A percentile compares a stretch with the other conserved stretches of the same genome.
phyloP scores from a whole-genome alignment of 2,888 invertebrate species.

The Dicycla oo region DNA sequence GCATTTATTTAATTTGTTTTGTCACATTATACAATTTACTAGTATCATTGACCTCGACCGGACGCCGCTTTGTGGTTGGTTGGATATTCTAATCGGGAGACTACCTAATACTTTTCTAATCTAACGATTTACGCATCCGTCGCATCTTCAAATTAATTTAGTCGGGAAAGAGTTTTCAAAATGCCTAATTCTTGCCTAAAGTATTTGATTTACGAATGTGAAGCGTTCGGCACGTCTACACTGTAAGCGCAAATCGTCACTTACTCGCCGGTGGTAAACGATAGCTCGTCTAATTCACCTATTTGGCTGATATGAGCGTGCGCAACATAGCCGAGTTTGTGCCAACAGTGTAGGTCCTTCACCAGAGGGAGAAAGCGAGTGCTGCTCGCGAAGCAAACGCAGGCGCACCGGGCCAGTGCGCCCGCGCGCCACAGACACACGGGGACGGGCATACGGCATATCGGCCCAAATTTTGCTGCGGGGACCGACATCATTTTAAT shows the following conservation, averaged over 20 bases:
- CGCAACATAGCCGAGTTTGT: slow-evolving; percentile 66
- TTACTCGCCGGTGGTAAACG: slow-evolving; percentile 34
- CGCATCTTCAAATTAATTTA: slow-evolving; percentile 75
- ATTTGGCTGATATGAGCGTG: slow-evolving; percentile 49
- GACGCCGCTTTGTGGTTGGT: slow-evolving; percentile 83
- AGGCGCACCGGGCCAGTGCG: slow-evolving; percentile 76
- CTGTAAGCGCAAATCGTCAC: slow-evolving; percentile 75
- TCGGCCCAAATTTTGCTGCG: slow-evolving; percentile 74
- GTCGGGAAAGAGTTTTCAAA: slow-evolving; percentile 51
- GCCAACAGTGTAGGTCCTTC: slow-evolving; percentile 82
- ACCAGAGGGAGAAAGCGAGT: slow-evolving; percentile 86
- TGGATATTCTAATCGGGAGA: slow-evolving; percentile 39
- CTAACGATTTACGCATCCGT: slow-evolving; percentile 85
- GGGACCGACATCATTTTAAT: slow-evolving; percentile 76
- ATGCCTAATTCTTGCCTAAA: slow-evolving; percentile 61
- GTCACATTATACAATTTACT: slow-evolving; percentile 53
- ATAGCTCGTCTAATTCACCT: slow-evolving; percentile 36
- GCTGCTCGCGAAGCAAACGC: slow-evolving; percentile 87
- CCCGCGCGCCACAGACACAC: slow-evolving; percentile 81
- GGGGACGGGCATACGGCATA: slow-evolving; percentile 78
- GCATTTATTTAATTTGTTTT: slow-evolving; percentile 42
- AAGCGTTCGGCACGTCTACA: slow-evolving; percentile 81
- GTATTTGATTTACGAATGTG: slow-evolving; percentile 68
- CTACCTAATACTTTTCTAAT: slow-evolving; percentile 47
- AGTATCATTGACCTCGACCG: slow-evolving; percentile 76